These are phyloP conservation scores for Neolamprologus fasciatus DNA, from an alignment of 2,113 vertebrate genomes.

Conservation along the genomic window DNA sequence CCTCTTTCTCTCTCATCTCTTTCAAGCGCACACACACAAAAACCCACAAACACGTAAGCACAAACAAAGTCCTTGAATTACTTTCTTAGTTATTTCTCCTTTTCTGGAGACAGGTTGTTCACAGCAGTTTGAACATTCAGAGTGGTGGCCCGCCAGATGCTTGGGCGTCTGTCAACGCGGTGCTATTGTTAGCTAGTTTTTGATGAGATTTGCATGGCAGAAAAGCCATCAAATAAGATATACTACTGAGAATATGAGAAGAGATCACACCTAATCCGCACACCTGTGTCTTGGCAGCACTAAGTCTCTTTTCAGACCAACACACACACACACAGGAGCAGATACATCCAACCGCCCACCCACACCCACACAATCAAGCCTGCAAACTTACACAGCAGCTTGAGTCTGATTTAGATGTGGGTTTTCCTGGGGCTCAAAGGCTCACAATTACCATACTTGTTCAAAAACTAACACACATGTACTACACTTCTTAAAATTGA, in stretches of 20 bases:
- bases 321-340: neutral
- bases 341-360: constrained; percentile 18
- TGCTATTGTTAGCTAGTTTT: constrained; percentile 70
- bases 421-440: constrained; percentile 38
- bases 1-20: neutral
- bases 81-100: constrained; percentile 5
- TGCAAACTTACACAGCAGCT: constrained; percentile 49
- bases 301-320: constrained; percentile 34
- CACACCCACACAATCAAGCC: constrained; percentile 13
- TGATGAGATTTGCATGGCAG: constrained; percentile 70
- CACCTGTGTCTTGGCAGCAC: constrained; percentile 59
- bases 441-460: constrained; percentile 39
- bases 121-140: constrained; percentile 54
- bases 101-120: constrained; percentile 50
- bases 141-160: constrained; percentile 64
- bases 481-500: neutral
- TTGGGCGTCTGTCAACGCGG: constrained; percentile 57
- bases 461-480: constrained; percentile 23
- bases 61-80: neutral
- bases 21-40: neutral
- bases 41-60: neutral
- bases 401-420: constrained; percentile 38
- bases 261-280: constrained; percentile 59
- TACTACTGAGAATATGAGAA: constrained; percentile 52
- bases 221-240: constrained; percentile 67